Evolutionary conservation across 2,113 vertebrate species (phyloP).

Genomic region (Glaucidium brasilianum): DNA sequence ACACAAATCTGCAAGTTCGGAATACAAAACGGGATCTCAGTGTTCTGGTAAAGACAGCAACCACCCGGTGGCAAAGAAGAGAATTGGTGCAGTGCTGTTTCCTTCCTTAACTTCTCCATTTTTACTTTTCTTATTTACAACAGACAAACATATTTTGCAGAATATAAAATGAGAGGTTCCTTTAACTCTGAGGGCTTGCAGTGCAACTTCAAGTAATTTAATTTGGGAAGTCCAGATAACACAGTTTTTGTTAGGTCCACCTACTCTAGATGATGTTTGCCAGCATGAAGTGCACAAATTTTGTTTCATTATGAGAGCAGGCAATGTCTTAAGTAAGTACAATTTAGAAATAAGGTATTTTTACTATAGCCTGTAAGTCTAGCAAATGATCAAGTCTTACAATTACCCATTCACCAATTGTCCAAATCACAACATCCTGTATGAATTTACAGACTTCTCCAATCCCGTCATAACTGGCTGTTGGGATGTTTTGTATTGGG

Average conservation of each 20-base stretch:
- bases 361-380: background rate
- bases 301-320: background rate
- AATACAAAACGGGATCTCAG: background rate
- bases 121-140: background rate
- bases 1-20: background rate
- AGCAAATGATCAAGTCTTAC: background rate
- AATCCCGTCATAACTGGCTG: background rate
- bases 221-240: background rate
- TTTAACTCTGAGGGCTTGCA: background rate
- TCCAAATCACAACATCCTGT: background rate
- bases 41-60: background rate
- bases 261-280: background rate
- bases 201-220: background rate
- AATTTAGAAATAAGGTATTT: background rate
- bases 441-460: background rate
- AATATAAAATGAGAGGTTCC: background rate
- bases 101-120: background rate
- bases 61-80: fast-evolving
- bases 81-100: background rate
- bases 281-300: background rate
- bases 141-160: background rate
- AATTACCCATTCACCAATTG: background rate
- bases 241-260: background rate
- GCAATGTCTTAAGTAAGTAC: background rate
- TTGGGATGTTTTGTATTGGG: background rate